Base-by-base conservation (phyloP, 2,113 vertebrate species). In the Percina caprodes region DNA sequence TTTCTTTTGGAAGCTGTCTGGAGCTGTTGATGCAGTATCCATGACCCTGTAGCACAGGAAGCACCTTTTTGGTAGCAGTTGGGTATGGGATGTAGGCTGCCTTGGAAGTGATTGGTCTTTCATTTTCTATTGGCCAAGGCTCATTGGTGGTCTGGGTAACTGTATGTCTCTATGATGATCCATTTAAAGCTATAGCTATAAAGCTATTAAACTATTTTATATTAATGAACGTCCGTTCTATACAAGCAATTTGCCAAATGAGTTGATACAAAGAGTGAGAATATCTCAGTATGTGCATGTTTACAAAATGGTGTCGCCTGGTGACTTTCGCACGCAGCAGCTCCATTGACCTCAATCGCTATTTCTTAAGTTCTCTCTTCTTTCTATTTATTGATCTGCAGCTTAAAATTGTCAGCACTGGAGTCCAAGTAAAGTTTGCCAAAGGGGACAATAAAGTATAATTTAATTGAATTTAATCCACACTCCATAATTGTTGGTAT, bases 21-120 rank as follows among this genome's bases (percentile, higher is more conserved):
- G 21, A 52, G 23, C 61, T 11, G 55, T 69, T 30, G 19, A 74
- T 9, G 30, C 33, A 35, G 8, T 49, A 66, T 21, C 12, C 19
- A 6, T 65, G 46, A 73, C 14, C n/a, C 48, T 59, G 45, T 15
- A 49, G 56, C n/a, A 48, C n/a, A 51, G n/a, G 21, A 78, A 45
- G 6, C 62, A 65, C 16, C 23, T 35, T 35, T 39, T 39, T 54
- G 19, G 35, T 60, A 30, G 13, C 12, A 48, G 35, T 23, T 68
- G 9, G 21, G 23, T 6, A 9, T 33, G 4, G 33, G 8, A 9
- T 33, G 4, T 46, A 51, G 26, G 58, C 45, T 69, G 58, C 39
- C 35, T 45, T 59, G 33, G 18, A 46, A 54, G 12, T 67, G 24
- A 33, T 74, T 63, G 30, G 60, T 45, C 56, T 35, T 3, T 12